Conservation (phyloP, 2,113 vertebrate species). For the Leptocoma aspasia region DNA sequence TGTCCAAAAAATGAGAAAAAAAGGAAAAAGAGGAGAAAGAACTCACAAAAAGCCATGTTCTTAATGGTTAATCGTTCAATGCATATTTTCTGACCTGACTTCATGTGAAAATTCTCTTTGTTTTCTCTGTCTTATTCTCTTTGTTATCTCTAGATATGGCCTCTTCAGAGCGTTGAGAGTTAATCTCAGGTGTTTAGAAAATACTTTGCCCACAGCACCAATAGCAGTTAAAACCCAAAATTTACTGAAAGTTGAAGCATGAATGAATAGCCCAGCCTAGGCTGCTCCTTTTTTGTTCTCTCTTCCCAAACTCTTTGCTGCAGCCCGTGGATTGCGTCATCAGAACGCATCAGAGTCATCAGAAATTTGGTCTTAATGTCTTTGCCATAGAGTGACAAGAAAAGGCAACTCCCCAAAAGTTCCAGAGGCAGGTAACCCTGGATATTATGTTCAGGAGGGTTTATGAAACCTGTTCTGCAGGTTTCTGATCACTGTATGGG, state of each 20-base stretch:
- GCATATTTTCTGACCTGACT: not conserved
- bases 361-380: not conserved
- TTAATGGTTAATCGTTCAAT: not conserved
- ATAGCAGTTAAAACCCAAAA: not conserved
- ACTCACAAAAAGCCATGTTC: not conserved
- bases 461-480: not conserved
- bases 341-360: too few relatives aligned
- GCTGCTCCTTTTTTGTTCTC: not conserved
- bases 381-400: not conserved
- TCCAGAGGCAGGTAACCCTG: not conserved
- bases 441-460: not conserved
- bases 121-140: not conserved
- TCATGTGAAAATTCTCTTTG: not conserved
- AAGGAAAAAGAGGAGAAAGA: not conserved
- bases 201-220: not conserved
- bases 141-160: not conserved
- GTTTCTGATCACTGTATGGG: not conserved
- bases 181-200: not conserved
- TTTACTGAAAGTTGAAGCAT: not conserved
- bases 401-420: not conserved
- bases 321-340: not conserved
- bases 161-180: not conserved
- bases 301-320: not conserved
- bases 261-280: not conserved
- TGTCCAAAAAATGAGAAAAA: not conserved